Percentiles rank a stretch among this genome's conserved stretches.
These are phyloP conservation scores for Coremacera marginata DNA, from an alignment of 2,888 invertebrate genomes.

Conservation along the genomic window DNA sequence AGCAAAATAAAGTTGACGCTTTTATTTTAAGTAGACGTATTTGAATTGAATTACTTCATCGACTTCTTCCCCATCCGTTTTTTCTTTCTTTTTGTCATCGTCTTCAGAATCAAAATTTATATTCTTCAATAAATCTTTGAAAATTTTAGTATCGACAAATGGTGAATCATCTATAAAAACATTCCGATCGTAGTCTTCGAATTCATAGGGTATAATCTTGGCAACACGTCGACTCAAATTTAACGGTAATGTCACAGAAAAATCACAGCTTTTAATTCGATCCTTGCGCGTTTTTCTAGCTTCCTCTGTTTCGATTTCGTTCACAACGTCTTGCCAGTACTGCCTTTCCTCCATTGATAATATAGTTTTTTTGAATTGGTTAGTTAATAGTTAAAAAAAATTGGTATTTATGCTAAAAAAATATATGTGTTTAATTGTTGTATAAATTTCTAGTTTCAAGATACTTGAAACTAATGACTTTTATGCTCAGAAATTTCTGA, in stretches of 20 bases:
- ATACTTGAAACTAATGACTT: too few species aligned
- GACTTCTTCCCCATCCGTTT: not conserved
- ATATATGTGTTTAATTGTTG: not conserved
- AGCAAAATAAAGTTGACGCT: not conserved
- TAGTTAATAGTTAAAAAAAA: not conserved
- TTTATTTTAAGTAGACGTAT: not conserved
- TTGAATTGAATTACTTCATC: not conserved
- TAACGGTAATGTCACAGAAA: slow-evolving; percentile 60
- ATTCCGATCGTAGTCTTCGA: slow-evolving; percentile 56
- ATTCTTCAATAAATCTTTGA: slow-evolving; percentile 38
- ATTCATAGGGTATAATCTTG: slow-evolving; percentile 61
- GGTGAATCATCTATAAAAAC: slow-evolving; percentile 55
- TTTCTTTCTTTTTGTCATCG: slow-evolving; percentile 34
- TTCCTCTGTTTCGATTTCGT: too few species aligned
- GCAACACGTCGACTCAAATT: slow-evolving; percentile 59
- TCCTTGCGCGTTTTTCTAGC: slow-evolving; percentile 42
- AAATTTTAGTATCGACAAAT: slow-evolving; percentile 44
- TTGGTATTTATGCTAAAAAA: too few species aligned
- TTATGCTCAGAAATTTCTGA: too few species aligned
- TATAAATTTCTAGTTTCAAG: too few species aligned
- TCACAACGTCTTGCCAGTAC: too few species aligned
- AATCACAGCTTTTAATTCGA: slow-evolving; percentile 55
- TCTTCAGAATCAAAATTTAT: slow-evolving; percentile 35
- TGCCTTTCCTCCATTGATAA: too few species aligned
- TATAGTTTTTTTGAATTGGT: not conserved